Evolutionary conservation across 1,140 invertebrate genomes (phyloP).

Genomic region (Drosophila guanche): DNA sequence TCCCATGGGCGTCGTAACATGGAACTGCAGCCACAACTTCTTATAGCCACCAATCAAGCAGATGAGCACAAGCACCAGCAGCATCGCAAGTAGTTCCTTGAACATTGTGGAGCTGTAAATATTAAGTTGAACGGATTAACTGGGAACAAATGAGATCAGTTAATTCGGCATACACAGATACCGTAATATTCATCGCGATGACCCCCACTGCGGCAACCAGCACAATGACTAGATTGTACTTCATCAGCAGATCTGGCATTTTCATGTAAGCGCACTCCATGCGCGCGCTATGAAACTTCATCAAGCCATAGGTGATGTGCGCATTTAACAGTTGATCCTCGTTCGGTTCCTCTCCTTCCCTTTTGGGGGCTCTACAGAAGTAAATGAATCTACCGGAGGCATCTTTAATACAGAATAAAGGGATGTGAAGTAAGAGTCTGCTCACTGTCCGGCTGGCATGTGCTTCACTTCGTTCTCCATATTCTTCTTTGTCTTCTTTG

Average conservation of each 20-base stretch:
- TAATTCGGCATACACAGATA: conserved; percentile 16
- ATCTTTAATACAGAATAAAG: conserved; percentile 39
- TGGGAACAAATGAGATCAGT: background rate
- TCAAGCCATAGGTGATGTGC: conserved; percentile 40
- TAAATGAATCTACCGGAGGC: background rate
- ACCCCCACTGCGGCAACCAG: conserved; percentile 6
- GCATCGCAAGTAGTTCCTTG: background rate
- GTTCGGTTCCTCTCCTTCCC: conserved; percentile 13
- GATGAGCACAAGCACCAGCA: background rate
- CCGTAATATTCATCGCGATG: background rate
- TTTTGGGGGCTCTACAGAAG: conserved; percentile 19
- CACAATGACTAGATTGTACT: conserved; percentile 51
- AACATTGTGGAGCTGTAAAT: background rate
- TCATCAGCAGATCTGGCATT: conserved; percentile 61
- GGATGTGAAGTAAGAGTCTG: background rate
- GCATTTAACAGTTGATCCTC: conserved; percentile 51
- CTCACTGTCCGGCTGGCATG: conserved; percentile 61
- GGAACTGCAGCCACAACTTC: conserved; percentile 10
- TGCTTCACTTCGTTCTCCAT: conserved; percentile 69
- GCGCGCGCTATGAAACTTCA: conserved; percentile 50
- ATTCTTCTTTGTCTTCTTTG: conserved; percentile 6
- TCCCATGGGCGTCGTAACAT: background rate
- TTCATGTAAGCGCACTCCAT: conserved; percentile 53
- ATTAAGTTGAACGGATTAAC: background rate
- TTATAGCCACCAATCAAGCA: conserved; percentile 20